Conservation (phyloP, 1,140 invertebrate species). For the Drosophila fuyamai region DNA sequence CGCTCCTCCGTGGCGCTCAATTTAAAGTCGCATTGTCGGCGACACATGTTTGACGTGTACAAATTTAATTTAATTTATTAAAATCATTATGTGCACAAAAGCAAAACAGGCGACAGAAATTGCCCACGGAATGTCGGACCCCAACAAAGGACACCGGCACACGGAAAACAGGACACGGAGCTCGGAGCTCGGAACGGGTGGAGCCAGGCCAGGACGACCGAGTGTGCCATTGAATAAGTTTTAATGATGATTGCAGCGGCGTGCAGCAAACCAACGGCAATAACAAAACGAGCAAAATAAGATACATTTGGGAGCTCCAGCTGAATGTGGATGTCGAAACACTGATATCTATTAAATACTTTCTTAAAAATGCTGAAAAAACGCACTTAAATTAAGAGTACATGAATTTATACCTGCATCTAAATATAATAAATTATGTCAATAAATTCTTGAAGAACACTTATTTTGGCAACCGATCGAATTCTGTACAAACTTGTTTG, state of each 20-base stretch:
- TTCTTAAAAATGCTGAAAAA: neutral
- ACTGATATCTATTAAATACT: slow-evolving; percentile 18
- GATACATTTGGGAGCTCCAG: slow-evolving; percentile 12
- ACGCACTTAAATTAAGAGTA: too few species aligned
- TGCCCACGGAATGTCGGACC: slow-evolving; percentile 44
- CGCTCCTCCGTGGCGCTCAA: slow-evolving; percentile 47
- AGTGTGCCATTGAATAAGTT: slow-evolving; percentile 75
- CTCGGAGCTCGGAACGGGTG: slow-evolving; percentile 6
- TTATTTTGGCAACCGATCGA: too few species aligned
- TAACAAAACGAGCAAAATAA: slow-evolving; percentile 30
- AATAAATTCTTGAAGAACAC: too few species aligned
- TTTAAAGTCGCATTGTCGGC: slow-evolving; percentile 76
- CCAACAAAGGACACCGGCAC: slow-evolving; percentile 26
- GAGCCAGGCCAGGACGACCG: slow-evolving; percentile 24
- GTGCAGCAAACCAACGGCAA: slow-evolving; percentile 60
- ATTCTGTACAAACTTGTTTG: too few species aligned
- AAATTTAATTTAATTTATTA: slow-evolving; percentile 84
- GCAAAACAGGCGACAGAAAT: slow-evolving; percentile 66
- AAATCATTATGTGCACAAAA: slow-evolving; percentile 78
- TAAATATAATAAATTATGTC: too few species aligned
- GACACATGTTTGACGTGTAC: slow-evolving; percentile 82
- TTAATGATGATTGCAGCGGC: slow-evolving; percentile 82
- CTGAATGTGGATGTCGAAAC: slow-evolving; percentile 10
- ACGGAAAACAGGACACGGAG: neutral
- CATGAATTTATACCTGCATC: too few species aligned